Percentiles rank a stretch among this genome's conserved stretches.
Evolutionary conservation across 37 sponge, comb jelly and placozoan genomes (phyloP).

Genomic region (Cladorhizidae sp.): DNA sequence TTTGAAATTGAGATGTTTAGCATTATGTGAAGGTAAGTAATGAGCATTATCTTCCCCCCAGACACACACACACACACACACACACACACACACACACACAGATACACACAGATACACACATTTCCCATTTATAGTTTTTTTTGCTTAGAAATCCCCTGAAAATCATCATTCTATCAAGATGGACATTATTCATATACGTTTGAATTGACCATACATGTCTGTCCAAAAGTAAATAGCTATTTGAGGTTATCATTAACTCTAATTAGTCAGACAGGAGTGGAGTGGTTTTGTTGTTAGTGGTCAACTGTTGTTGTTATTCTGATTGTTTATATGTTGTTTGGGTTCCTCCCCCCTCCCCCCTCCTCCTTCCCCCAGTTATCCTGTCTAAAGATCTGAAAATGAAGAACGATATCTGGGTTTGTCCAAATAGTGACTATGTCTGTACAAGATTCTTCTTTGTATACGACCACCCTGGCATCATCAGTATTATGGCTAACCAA

Average conservation of each 20-base stretch:
- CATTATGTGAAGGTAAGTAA: conserved; percentile 81
- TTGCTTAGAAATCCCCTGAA: neutral
- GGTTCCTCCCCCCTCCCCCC: no score
- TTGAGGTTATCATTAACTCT: no score
- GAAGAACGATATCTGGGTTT: conserved; percentile 72
- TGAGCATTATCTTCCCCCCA: neutral
- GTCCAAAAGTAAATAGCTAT: no score
- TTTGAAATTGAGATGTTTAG: conserved; percentile 60
- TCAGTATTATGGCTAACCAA: conserved; percentile 16
- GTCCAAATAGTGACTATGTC: conserved; percentile 74
- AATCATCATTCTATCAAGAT: no score
- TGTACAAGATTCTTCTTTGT: conserved; percentile 89
- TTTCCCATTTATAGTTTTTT: neutral
- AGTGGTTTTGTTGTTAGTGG: no score
- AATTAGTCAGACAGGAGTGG: no score
- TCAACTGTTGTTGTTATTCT: no score
- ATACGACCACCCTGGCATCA: conserved; percentile 11
- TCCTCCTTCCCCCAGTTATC: conserved; percentile 28
- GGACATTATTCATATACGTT: no score
- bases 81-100: no score
- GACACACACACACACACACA: neutral
- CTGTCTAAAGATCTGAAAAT: conserved; percentile 54
- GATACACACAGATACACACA: no score
- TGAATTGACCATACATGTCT: no score
- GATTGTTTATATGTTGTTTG: no score